Conservation (phyloP, 2,888 invertebrate genomes). For the Gastrophysa polygoni region DNA sequence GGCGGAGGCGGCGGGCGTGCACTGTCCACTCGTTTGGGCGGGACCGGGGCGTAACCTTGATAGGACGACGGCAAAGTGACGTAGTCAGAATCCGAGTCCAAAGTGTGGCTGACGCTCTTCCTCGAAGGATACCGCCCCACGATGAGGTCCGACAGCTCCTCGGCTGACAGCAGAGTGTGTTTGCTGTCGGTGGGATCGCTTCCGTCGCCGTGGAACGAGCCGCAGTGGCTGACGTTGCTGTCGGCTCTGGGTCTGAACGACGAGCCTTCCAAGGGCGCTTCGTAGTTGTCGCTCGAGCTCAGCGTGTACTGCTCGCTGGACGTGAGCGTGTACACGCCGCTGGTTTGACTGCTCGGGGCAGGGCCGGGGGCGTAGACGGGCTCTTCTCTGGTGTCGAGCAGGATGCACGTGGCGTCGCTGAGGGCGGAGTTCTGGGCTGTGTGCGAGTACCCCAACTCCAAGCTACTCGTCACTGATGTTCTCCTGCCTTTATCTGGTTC, state of each 20-base stretch:
- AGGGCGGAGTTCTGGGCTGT: conserved; percentile 85
- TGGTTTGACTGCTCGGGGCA: conserved; percentile 80
- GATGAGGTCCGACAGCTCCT: conserved; percentile 82
- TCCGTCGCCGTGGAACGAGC: conserved; percentile 86
- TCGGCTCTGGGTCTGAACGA: conserved; percentile 73
- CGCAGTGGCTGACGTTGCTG: conserved; percentile 78
- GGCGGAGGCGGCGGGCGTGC: conserved; percentile 60
- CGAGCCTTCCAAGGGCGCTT: too few relatives aligned
- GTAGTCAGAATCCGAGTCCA: conserved; percentile 90
- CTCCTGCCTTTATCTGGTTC: conserved; percentile 64
- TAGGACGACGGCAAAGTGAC: conserved; percentile 72
- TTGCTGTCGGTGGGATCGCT: conserved; percentile 84
- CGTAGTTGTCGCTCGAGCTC: conserved; percentile 48
- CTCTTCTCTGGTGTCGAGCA: conserved; percentile 62
- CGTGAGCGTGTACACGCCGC: conserved; percentile 81
- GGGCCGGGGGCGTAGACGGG: conserved; percentile 65
- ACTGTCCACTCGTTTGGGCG: conserved; percentile 74
- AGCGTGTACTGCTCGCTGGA: conserved; percentile 44
- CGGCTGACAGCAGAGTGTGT: conserved; percentile 78
- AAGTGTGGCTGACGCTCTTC: conserved; percentile 81
- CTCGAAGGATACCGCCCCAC: conserved; percentile 80
- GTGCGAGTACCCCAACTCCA: conserved; percentile 84
- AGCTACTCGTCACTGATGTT: conserved; percentile 78
- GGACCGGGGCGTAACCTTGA: conserved; percentile 65
- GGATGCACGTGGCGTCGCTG: conserved; percentile 74